Evolutionary conservation across 2,888 invertebrate genomes (phyloP), one percentile per base, ranked within the genome.

Genomic region (Lithophane ornitopus): DNA sequence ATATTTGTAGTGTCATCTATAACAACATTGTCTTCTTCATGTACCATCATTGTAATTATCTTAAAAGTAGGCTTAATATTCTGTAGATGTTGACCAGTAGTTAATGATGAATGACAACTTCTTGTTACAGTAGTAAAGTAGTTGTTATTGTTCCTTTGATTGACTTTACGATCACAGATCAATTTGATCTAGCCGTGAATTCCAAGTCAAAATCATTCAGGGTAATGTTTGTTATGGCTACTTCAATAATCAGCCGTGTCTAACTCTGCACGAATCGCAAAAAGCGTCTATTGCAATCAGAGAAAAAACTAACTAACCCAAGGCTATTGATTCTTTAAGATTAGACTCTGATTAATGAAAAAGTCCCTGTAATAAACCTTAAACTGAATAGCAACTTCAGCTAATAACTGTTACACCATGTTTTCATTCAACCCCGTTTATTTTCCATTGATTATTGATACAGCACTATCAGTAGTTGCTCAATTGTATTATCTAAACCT

Each of bases 371-470:
- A 52, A 56, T 16, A 58, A 74, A 78, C 68, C 86, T 65, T 71
- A 66, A 61, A 75, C 62, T 58, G 54, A 82, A 52, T 71, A 73
- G 66, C 74, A 79, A 85, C 80, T 88, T 85, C 70, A 84, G 76
- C 63, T 74, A 63, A 77, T 80, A 54, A 62, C 66, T 52, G 72
- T 71, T 65, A 74, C 72, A 70, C 56, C 73, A 86, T 63, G 62
- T 74, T 84, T 87, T 81, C 68, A 87, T 85, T 86, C 84, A 84
- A 84, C 77, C 80, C 85, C 76, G 85, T 89, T 88, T 86, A 87
- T 85, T 85, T 87, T 80, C 79, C 78, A 87, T 89, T 83, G 88
- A 87, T 89, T 86, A 89, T 85, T 89, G 87, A 89, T 89, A 87
- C 82, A 86, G 83, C 76, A 86, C 74, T 89, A 89, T 89, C 85